These are phyloP conservation scores for Barypeithes pellucidus DNA, from an alignment of 2,888 invertebrate genomes.

Conservation along the genomic window DNA sequence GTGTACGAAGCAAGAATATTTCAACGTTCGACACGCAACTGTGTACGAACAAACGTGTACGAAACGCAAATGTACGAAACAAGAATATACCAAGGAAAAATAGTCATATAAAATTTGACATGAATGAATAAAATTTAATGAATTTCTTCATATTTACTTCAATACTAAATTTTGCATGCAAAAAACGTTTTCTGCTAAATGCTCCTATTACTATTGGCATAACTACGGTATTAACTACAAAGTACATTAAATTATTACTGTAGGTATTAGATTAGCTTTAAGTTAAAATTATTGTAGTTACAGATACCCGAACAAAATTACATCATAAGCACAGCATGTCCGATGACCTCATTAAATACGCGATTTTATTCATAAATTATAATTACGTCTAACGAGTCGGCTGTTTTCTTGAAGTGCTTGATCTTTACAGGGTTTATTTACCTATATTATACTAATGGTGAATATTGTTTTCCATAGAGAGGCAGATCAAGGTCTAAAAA, in stretches of 20 bases:
- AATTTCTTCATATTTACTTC: too few species aligned
- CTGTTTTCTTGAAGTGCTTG: not conserved
- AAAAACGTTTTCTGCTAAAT: too few species aligned
- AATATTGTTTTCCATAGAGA: too few species aligned
- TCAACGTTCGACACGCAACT: too few species aligned
- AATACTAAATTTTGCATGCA: too few species aligned
- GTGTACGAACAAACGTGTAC: too few species aligned
- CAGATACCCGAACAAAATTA: conserved; percentile 9
- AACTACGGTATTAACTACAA: not conserved
- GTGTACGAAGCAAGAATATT: too few species aligned
- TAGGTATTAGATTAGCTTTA: conserved; percentile 8
- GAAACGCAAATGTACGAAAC: too few species aligned
- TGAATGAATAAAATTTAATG: too few species aligned
- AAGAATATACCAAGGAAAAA: too few species aligned
- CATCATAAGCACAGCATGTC: conserved; percentile 22
- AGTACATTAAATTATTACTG: conserved; percentile 3
- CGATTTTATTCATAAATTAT: conserved; percentile 21
- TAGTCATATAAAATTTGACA: too few species aligned
- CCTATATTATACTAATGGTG: not conserved
- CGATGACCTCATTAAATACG: conserved; percentile 15
- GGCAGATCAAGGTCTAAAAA: too few species aligned
- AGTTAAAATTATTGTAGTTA: conserved; percentile 4
- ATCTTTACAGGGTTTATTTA: conserved; percentile 11
- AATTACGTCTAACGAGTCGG: conserved; percentile 5
- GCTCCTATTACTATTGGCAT: not conserved